phyloP scores from a whole-genome alignment of 2,797 vertebrate genomes.

The Botia kubotai region DNA sequence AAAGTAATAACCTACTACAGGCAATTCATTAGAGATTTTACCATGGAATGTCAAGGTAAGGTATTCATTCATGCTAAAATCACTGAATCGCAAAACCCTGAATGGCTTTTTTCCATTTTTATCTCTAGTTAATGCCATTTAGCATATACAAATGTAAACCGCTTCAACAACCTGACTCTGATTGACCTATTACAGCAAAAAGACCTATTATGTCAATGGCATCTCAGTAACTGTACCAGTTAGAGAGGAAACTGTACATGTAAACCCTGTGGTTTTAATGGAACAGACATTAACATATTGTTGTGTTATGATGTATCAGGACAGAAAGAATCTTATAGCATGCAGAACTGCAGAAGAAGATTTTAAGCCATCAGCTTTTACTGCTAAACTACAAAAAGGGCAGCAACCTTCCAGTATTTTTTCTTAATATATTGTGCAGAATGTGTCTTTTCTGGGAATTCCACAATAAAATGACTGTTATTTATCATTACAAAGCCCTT shows the following conservation, averaged over 20 bases:
- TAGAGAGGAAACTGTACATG: too few relatives aligned
- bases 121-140: too few relatives aligned
- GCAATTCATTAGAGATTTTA: too few relatives aligned
- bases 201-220: not conserved
- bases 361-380: slow-evolving; percentile 40
- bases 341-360: slow-evolving; percentile 80
- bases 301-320: not conserved
- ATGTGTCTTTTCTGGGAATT: slow-evolving; percentile 99
- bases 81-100: too few relatives aligned
- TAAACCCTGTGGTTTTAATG: not conserved
- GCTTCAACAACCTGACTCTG: too few relatives aligned
- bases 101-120: too few relatives aligned
- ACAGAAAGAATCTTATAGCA: slow-evolving; percentile 44
- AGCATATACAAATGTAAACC: too few relatives aligned
- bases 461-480: slow-evolving; percentile 99
- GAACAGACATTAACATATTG: not conserved
- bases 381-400: slow-evolving; percentile 79
- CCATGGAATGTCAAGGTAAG: too few relatives aligned
- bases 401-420: slow-evolving; percentile 70
- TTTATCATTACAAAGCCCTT: slow-evolving; percentile 99
- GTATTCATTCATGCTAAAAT: too few relatives aligned
- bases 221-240: not conserved
- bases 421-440: slow-evolving; percentile 76
- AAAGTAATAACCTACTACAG: too few relatives aligned
- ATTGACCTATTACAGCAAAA: too few relatives aligned